Evolutionary conservation across 2,888 invertebrate genomes (phyloP), one percentile per base, ranked within the genome.

Genomic region (Synanthedon tipuliformis): DNA sequence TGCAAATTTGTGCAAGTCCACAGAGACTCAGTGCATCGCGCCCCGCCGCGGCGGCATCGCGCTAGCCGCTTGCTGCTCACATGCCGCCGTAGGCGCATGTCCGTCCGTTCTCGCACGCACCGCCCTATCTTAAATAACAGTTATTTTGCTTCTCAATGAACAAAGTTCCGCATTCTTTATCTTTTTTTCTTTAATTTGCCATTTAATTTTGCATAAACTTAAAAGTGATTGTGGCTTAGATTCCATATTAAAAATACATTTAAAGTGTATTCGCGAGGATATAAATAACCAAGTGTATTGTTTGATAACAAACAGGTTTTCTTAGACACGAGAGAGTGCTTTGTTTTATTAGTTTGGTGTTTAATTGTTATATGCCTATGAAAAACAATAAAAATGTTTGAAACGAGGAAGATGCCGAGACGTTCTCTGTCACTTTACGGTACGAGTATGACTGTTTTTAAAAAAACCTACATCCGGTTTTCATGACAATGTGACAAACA

Each of bases 1-100:
- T 73, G 85, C 86, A 86, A 86, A 86, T 83, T 87, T 86, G 77
- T 86, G 86, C 86, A 86, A 86, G 84, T 82, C 82, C 79, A 77
- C 70, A 71, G 78, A 79, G 75, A 79, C 73, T 81, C 85, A 85
- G 84, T 86, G 86, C 86, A 87, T 82, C 84, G 82, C 79, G 85
- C 80, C 81, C 79, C 82, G 85, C 84, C 85, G 84, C 85, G 85
- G 84, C 84, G 84, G 83, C 77, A 71, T 76, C 79, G 85, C 87
- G 87, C 80, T 71, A 76, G 77, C 73, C 74, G 74, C 70, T 55
- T 54, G 53, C 55, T 56, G 55, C 56, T 54, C 73, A 70, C 70
- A 68, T 68, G 62, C 65, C 57, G 53, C 54, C 59, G 72, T 68
- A 68, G 68, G 68, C 74, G 77, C 76, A 70, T 68, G 66, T 70